phyloP scores from a whole-genome alignment of 1,140 invertebrate genomes.

The Pararge aegeria region DNA sequence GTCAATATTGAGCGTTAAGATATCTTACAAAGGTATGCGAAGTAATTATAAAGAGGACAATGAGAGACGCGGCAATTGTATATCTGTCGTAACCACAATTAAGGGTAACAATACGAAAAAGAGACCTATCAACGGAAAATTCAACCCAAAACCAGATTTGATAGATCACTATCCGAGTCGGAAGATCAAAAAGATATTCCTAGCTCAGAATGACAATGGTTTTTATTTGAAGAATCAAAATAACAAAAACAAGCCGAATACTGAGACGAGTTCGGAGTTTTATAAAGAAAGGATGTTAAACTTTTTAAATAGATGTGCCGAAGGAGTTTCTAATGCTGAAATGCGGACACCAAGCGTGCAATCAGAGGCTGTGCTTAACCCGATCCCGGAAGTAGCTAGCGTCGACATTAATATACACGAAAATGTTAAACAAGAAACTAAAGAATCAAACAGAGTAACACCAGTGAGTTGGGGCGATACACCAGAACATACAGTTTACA shows the following conservation, averaged over 20 bases:
- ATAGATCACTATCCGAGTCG: conserved; percentile 78
- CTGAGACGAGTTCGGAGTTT: conserved; percentile 74
- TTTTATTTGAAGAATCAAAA: conserved; percentile 78
- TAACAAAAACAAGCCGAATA: conserved; percentile 61
- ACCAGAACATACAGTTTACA: conserved; percentile 69
- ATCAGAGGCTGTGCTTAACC: conserved; percentile 52
- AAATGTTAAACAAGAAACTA: conserved; percentile 15
- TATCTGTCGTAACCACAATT: conserved; percentile 76
- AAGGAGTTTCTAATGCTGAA: conserved; percentile 58
- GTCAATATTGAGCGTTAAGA: conserved; percentile 81
- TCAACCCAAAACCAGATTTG: conserved; percentile 71
- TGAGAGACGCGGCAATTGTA: conserved; percentile 64
- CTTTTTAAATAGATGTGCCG: conserved; percentile 72
- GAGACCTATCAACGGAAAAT: conserved; percentile 68
- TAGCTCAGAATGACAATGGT: conserved; percentile 73
- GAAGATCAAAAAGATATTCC: conserved; percentile 78
- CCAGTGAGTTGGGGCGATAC: conserved; percentile 71
- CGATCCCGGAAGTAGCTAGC: conserved; percentile 51
- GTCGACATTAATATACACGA: conserved; percentile 41
- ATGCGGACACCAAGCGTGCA: conserved; percentile 55
- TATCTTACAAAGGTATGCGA: conserved; percentile 82
- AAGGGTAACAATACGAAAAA: conserved; percentile 76
- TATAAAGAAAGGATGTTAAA: conserved; percentile 77
- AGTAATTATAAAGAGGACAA: conserved; percentile 81
- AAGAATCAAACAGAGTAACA: conserved; percentile 46